Base-by-base conservation (phyloP, 2,797 vertebrate species). In the Perodicticus potto region DNA sequence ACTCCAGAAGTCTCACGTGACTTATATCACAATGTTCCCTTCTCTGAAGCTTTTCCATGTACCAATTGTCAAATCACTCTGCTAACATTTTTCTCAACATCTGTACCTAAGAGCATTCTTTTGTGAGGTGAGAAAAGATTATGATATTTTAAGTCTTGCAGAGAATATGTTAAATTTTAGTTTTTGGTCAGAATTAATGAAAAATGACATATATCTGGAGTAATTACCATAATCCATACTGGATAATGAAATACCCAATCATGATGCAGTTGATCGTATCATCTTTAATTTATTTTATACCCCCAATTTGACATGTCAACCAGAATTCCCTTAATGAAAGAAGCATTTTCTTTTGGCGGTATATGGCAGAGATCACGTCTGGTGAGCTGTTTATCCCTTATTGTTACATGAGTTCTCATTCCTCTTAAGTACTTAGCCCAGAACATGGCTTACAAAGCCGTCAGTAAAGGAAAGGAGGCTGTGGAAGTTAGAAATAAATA, bases 61-160 rank as follows among this genome's bases (percentile, higher is more conserved):
- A 25, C 40, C 94, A 83, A 81, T 23, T 94, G 19, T 91, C 89
- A 89, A 86, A 96, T 97, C 97, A 92, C 94, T 88, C 96, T 98
- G 69, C 55, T 89, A 34, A 93, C 25, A 89, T 27, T 93, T 89
- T 81, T 91, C 55, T 93, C 55, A 91, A 29, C 57, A 88, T 95
- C 59, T 69, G 34, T 86, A 73, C 53, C 80, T 91, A 84, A 85
- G 59, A 53, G 4, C 55, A 76, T 78, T 94, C 83, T 93, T 69
- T 95, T 82, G 63, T 90, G 82, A 74, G 25, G 16, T 53, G 29
- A 91, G 57, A 73, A 95, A 93, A 89, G 23, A 93, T 59, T 74
- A 76, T 86, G 40, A 57, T 93, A 78, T 93, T 89, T 90, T 95
- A 74, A 74, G 37, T 87, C 22, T 92, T 97, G 9, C 20, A 69